phyloP scores from a whole-genome alignment of 2,113 vertebrate genomes.

The Cyrtonyx montezumae region DNA sequence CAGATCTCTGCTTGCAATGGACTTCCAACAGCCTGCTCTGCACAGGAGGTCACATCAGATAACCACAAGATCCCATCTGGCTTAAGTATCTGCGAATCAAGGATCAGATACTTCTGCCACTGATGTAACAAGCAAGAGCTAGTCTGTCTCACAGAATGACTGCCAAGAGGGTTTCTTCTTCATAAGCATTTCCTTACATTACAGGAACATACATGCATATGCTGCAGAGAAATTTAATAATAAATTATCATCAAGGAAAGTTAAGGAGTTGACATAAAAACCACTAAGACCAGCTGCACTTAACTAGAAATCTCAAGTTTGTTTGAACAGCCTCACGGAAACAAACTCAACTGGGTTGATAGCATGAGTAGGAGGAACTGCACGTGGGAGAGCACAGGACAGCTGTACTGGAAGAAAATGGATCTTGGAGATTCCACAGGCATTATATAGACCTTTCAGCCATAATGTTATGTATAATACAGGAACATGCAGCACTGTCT shows the following conservation, averaged over 20 bases:
- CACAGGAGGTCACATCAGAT: background rate
- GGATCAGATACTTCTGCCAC: accelerated
- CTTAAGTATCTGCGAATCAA: background rate
- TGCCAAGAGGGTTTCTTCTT: background rate
- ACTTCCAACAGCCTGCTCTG: background rate
- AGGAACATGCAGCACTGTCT: background rate
- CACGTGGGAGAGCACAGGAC: accelerated
- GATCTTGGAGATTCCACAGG: background rate
- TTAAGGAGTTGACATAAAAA: background rate
- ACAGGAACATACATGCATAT: background rate
- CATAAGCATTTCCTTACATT: background rate
- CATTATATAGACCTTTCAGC: background rate
- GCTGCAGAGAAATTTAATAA: background rate
- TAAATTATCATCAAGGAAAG: background rate
- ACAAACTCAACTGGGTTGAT: accelerated
- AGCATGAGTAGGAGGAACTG: background rate
- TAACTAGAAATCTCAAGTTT: background rate
- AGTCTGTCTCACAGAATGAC: background rate
- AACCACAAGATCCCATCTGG: background rate
- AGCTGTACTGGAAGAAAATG: background rate
- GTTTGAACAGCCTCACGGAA: background rate
- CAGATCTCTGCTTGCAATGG: background rate
- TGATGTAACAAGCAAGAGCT: background rate
- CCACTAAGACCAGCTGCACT: background rate
- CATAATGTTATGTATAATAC: background rate